Percentiles rank a stretch among this genome's conserved stretches.
Evolutionary conservation across 35 echinoderm and acorn worm genomes (phyloP).

Genomic region (Lytechinus variegatus): DNA sequence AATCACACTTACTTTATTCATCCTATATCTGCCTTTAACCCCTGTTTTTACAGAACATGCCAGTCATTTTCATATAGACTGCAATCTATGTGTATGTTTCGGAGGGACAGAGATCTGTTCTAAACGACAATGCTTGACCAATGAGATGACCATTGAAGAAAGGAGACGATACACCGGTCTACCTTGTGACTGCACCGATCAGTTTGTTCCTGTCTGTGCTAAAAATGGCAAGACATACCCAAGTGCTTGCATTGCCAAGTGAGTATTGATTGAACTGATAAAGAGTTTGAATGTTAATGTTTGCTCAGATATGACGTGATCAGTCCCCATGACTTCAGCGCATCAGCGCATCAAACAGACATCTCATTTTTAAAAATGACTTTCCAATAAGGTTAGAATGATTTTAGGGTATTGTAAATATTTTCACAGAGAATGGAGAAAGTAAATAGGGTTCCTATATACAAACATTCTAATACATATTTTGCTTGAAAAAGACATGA

Average conservation of each 20-base stretch:
- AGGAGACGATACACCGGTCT: conserved; percentile 77
- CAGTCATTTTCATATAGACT: conserved; percentile 84
- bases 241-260: conserved; percentile 93
- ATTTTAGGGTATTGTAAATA: too few species aligned
- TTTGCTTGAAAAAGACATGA: too few species aligned
- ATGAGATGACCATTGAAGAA: conserved; percentile 57
- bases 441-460: too few species aligned
- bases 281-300: not conserved
- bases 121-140: conserved; percentile 77
- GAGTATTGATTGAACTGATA: conserved; percentile 22
- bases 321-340: too few species aligned
- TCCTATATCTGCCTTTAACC: not conserved
- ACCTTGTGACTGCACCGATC: conserved; percentile 92
- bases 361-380: too few species aligned
- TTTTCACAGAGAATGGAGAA: too few species aligned
- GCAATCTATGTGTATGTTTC: conserved; percentile 93
- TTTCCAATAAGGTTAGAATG: too few species aligned
- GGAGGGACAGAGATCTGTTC: conserved; percentile 84
- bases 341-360: too few species aligned
- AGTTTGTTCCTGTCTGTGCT: conserved; percentile 93
- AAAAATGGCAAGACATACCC: conserved; percentile 95
- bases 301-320: too few species aligned
- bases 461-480: too few species aligned
- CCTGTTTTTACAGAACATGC: conserved; percentile 76
- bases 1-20: too few species aligned